phyloP scores from a whole-genome alignment of 2,888 invertebrate species.

The Acleris laterana region DNA sequence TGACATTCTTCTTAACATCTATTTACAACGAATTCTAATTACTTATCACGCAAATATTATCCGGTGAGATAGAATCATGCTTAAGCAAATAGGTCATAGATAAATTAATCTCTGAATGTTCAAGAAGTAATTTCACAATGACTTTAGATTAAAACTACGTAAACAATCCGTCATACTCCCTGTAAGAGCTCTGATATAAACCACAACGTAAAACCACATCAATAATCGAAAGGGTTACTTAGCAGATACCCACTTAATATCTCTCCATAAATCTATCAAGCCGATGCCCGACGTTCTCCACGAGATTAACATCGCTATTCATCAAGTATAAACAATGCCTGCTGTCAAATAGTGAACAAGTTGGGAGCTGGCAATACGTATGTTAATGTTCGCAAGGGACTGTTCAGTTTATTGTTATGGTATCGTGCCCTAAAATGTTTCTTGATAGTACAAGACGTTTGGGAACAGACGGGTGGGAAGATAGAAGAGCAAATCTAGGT shows the following conservation, averaged over 20 bases:
- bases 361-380: slow-evolving; percentile 62
- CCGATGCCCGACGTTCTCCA: slow-evolving; percentile 31
- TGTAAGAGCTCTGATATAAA: not conserved
- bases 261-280: slow-evolving; percentile 39
- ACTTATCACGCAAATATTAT: too few relatives aligned
- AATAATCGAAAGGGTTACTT: slow-evolving; percentile 33
- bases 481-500: slow-evolving; percentile 2
- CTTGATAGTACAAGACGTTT: slow-evolving; percentile 64
- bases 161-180: too few relatives aligned
- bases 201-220: slow-evolving; percentile 17
- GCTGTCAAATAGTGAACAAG: slow-evolving; percentile 78
- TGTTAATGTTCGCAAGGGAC: slow-evolving; percentile 68
- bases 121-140: too few relatives aligned
- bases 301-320: slow-evolving; percentile 44
- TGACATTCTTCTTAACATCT: too few relatives aligned
- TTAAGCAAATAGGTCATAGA: too few relatives aligned
- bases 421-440: slow-evolving; percentile 70
- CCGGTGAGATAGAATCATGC: too few relatives aligned
- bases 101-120: too few relatives aligned
- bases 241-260: slow-evolving; percentile 31
- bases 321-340: slow-evolving; percentile 53
- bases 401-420: slow-evolving; percentile 76
- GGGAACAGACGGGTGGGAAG: slow-evolving; percentile 49
- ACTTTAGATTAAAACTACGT: too few relatives aligned
- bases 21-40: too few relatives aligned